These are phyloP conservation scores for Tautogolabrus adspersus DNA, from an alignment of 2,113 vertebrate species.

Conservation along the genomic window DNA sequence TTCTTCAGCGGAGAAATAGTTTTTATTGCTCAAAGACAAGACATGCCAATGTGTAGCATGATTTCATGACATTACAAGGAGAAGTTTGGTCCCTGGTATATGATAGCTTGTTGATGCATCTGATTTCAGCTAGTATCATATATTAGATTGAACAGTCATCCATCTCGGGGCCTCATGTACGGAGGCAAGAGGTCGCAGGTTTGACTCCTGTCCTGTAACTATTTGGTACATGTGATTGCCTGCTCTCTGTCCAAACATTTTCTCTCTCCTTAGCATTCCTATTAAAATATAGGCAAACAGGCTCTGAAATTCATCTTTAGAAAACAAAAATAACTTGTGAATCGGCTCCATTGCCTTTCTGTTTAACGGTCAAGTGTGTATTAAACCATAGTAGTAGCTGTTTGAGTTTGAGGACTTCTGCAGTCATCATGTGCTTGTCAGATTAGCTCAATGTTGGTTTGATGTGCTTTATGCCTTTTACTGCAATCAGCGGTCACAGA, in stretches of 20 bases:
- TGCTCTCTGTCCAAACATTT: too few species aligned
- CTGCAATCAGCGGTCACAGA: neutral
- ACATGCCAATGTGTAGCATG: neutral
- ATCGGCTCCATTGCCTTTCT: neutral
- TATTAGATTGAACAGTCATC: too few species aligned
- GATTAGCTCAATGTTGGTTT: neutral
- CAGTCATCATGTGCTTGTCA: neutral
- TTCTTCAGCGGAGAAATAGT: neutral
- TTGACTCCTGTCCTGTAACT: too few species aligned
- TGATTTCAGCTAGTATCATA: too few species aligned
- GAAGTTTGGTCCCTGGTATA: neutral
- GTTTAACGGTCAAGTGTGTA: slow-evolving; percentile 1
- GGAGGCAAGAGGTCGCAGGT: too few species aligned
- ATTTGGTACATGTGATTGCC: too few species aligned
- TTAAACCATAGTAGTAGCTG: slow-evolving; percentile 4
- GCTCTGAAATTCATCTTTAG: too few species aligned
- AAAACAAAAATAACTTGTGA: neutral
- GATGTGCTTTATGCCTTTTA: slow-evolving; percentile 1
- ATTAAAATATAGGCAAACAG: too few species aligned
- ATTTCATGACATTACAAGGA: neutral
- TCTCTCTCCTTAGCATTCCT: too few species aligned
- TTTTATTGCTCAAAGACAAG: neutral
- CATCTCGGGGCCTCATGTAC: too few species aligned
- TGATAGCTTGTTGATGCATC: neutral
- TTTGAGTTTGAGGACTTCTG: neutral